Conservation (phyloP, 2,888 invertebrate genomes). For the Agrochola circellaris region DNA sequence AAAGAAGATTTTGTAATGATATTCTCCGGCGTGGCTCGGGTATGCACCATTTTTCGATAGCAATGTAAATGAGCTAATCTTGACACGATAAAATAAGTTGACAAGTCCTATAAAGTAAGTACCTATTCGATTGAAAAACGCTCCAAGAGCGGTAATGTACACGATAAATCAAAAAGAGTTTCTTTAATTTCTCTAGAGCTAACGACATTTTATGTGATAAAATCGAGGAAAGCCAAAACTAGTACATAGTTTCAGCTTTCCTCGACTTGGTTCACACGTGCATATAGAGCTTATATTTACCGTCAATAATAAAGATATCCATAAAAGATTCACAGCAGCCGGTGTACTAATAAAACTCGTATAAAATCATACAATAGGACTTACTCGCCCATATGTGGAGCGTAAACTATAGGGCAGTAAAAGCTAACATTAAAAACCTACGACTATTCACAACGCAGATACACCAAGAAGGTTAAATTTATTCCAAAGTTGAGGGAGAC, state of each 20-base stretch:
- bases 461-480: conserved; percentile 6
- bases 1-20: background rate
- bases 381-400: conserved; percentile 43
- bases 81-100: background rate
- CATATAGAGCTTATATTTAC: background rate
- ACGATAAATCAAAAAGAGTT: background rate
- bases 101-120: background rate
- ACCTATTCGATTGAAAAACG: background rate
- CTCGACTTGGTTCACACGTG: background rate
- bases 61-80: background rate
- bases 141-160: background rate
- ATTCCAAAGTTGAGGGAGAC: too few species aligned
- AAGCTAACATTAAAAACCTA: conserved; percentile 33
- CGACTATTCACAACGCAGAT: background rate
- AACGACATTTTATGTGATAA: background rate
- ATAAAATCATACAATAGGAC: conserved; percentile 18
- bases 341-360: conserved; percentile 5
- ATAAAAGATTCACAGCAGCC: conserved; percentile 1
- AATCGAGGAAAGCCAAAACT: background rate
- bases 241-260: background rate
- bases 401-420: conserved; percentile 43
- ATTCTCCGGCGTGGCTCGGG: background rate
- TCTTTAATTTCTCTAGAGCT: background rate
- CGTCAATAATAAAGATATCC: background rate
- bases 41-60: background rate